Conservation (phyloP, 1,140 invertebrate species). For the Pollicipes pollicipes region DNA sequence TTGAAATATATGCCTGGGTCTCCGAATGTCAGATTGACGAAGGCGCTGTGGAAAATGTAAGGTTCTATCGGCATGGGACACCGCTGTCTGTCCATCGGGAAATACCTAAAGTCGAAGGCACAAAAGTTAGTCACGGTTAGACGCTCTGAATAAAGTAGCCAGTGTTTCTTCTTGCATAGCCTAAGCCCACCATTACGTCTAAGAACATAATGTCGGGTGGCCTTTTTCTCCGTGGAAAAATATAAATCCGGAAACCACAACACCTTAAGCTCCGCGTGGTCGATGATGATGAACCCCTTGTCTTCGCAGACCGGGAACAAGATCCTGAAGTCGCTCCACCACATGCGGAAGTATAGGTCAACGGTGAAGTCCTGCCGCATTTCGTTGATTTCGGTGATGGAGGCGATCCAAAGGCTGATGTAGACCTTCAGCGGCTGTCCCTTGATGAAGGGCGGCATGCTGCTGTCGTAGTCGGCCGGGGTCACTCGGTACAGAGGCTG, state of each 20-base stretch:
- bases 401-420: neutral
- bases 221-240: neutral
- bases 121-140: neutral
- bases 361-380: neutral
- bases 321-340: neutral
- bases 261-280: neutral
- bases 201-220: neutral
- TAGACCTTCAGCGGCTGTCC: neutral
- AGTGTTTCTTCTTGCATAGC: neutral
- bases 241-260: neutral
- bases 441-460: neutral
- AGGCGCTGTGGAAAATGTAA: neutral
- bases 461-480: neutral
- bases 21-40: neutral
- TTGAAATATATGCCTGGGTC: neutral
- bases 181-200: neutral
- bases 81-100: neutral
- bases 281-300: neutral
- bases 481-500: neutral
- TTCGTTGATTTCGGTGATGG: neutral
- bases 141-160: neutral
- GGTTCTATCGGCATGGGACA: neutral
- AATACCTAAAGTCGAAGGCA: neutral
- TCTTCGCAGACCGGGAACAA: neutral
- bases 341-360: neutral